phyloP scores from a whole-genome alignment of 2,113 vertebrate species.

The Paedocypris sp. region DNA sequence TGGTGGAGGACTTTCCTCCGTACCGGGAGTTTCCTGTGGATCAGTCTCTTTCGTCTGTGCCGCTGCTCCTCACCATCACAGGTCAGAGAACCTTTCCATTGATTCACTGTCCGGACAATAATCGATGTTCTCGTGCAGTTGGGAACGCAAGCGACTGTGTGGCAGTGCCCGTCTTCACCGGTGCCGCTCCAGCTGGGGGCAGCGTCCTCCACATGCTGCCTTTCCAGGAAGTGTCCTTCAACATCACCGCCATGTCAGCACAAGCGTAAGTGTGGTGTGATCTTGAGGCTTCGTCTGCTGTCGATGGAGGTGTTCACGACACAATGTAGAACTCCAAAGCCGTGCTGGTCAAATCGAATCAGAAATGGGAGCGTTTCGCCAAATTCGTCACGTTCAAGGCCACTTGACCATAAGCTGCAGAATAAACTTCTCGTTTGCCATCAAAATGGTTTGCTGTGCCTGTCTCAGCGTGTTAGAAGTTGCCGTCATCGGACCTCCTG shows the following conservation, averaged over 20 bases:
- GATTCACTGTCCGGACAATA: too few species aligned
- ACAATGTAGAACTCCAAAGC: too few species aligned
- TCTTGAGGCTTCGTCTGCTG: too few species aligned
- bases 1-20: slow-evolving; percentile 50
- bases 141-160: slow-evolving; percentile 35
- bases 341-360: too few species aligned
- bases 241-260: slow-evolving; percentile 26
- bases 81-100: too few species aligned
- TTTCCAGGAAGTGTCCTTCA: slow-evolving; percentile 40
- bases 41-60: slow-evolving; percentile 47
- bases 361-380: too few species aligned
- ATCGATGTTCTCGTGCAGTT: slow-evolving; percentile 36
- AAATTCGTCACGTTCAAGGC: too few species aligned
- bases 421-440: too few species aligned
- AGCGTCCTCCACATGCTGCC: slow-evolving; percentile 36
- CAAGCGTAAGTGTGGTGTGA: slow-evolving; percentile 49
- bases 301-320: too few species aligned
- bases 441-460: too few species aligned
- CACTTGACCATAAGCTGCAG: too few species aligned
- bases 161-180: slow-evolving; percentile 24
- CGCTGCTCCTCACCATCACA: slow-evolving; percentile 50
- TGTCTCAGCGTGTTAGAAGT: slow-evolving; percentile 53
- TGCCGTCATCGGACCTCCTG: slow-evolving; percentile 49
- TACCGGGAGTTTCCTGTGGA: background rate
- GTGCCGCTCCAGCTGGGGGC: slow-evolving; percentile 26